Evolutionary conservation across 2,888 invertebrate genomes (phyloP).

Genomic region (Margaritifera margaritifera): DNA sequence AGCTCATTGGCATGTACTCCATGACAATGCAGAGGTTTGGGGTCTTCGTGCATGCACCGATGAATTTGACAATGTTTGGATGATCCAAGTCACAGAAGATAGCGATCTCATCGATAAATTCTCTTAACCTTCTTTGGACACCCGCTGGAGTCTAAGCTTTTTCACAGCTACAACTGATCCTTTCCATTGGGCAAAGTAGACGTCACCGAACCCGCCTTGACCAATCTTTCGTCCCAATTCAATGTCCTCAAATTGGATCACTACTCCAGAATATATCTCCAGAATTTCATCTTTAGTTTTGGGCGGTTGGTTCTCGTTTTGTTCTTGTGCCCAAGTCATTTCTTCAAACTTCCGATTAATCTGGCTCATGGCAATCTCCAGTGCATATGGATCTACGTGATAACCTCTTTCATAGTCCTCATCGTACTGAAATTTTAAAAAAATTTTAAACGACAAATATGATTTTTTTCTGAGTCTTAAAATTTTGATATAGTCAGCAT

Average conservation of each 20-base stretch:
- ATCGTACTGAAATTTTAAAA: too few species aligned
- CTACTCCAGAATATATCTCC: slow-evolving; percentile 12
- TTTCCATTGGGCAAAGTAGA: slow-evolving; percentile 29
- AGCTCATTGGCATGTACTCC: slow-evolving; percentile 38
- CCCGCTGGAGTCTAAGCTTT: slow-evolving; percentile 21
- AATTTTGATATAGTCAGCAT: too few species aligned
- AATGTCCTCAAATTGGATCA: slow-evolving; percentile 22
- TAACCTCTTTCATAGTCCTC: background rate
- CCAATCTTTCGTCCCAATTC: slow-evolving; percentile 27
- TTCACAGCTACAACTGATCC: slow-evolving; percentile 37
- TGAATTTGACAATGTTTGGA: slow-evolving; percentile 32
- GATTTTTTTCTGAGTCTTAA: too few species aligned
- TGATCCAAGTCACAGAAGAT: slow-evolving; percentile 29
- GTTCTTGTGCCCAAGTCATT: slow-evolving; percentile 9
- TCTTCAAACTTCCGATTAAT: slow-evolving; percentile 14
- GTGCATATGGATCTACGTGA: background rate
- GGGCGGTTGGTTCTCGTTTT: slow-evolving; percentile 4
- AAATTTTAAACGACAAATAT: too few species aligned
- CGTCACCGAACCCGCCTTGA: slow-evolving; percentile 34
- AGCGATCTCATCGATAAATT: slow-evolving; percentile 28
- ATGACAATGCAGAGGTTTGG: slow-evolving; percentile 37
- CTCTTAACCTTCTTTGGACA: slow-evolving; percentile 17
- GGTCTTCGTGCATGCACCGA: slow-evolving; percentile 28
- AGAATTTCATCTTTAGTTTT: slow-evolving; percentile 16
- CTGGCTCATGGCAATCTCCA: slow-evolving; percentile 2